A percentile compares a stretch with the other conserved stretches of the same genome.
Conservation (phyloP, 2,113 vertebrate genomes). For the Balaeniceps rex region DNA sequence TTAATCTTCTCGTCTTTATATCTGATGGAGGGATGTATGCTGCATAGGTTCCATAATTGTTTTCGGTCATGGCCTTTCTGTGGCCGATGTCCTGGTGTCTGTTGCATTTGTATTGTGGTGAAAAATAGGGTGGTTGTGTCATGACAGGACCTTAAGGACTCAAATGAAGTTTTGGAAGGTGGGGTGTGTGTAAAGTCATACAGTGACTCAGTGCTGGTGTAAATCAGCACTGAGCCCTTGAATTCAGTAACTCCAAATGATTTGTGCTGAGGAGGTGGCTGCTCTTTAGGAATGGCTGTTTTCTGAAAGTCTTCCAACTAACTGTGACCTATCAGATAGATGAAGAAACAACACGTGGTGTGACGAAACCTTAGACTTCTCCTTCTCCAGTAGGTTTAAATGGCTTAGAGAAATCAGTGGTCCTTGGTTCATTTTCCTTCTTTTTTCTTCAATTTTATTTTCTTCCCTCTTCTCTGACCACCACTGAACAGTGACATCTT, state of each 20-base stretch:
- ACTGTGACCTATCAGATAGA: background rate
- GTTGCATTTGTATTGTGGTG: background rate
- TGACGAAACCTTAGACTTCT: slow-evolving; percentile 16
- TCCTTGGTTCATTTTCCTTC: slow-evolving; percentile 50
- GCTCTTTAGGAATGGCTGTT: background rate
- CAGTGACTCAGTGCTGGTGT: no score
- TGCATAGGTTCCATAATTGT: background rate
- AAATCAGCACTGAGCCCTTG: background rate
- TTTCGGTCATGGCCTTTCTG: background rate
- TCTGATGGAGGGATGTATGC: background rate
- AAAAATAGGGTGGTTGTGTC: background rate
- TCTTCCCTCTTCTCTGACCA: slow-evolving; percentile 19
- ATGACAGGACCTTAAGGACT: background rate
- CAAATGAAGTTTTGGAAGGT: background rate
- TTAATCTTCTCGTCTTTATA: background rate
- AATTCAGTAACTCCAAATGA: background rate
- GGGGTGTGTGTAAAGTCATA: background rate
- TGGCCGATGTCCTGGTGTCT: background rate
- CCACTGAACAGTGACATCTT: slow-evolving; percentile 1
- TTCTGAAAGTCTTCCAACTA: background rate
- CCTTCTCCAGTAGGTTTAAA: slow-evolving; percentile 35
- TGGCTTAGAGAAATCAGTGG: slow-evolving; percentile 52
- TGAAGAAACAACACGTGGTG: background rate
- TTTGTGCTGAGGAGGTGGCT: background rate
- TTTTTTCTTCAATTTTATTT: slow-evolving; percentile 46